Base-by-base conservation (phyloP, 2,888 invertebrate genomes). In the Plutella xylostella region DNA sequence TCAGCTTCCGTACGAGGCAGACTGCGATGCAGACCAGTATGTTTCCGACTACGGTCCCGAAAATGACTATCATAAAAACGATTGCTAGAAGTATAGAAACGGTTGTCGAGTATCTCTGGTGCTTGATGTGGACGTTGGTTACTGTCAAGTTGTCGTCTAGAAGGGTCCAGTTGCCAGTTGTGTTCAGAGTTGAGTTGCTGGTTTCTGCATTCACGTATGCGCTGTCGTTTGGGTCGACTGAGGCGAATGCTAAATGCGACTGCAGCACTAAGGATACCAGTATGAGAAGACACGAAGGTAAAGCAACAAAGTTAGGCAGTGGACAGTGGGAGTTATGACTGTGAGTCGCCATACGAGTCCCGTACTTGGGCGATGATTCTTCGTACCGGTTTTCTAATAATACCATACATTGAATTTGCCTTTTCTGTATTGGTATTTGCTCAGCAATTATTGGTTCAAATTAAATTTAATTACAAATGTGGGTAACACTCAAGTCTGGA, bases 11-110 rank as follows among this genome's bases (percentile, higher is more conserved):
- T 55, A 98, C 98, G 61, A 97, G 90, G 65, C 96, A 94, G 45
- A 98, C 97, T 46, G 98, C 98, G 28, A 97, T 90, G 73, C 97
- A 97, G 57, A 98, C 97, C 48, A 98, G 85, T 47, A 97, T 89
- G 82, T 99, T 97, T 40, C 94, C 94, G 47, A 94, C 88, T 50
- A 93, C 89, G 3, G 94, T 94, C 52, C 90, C 92, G 49, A 92
- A 72, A 53, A 94, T 92, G 39, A 94, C 90, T 58, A 89, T 85
- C 54, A 92, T 85, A 57, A 94, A 86, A 49, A 94, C 82, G 51
- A 91, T 83, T 49, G 90, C 88, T 55, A 94, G 88, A 53, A 93
- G 68, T 55, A 94, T 87, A 48, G 92, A 82, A 39, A 71, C 70
- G 7, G 73, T 61, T 19, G 73, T 71, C 18, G 83, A 79, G 58